Conservation (phyloP, 2,888 invertebrate genomes). For the Brachylomia viminalis region DNA sequence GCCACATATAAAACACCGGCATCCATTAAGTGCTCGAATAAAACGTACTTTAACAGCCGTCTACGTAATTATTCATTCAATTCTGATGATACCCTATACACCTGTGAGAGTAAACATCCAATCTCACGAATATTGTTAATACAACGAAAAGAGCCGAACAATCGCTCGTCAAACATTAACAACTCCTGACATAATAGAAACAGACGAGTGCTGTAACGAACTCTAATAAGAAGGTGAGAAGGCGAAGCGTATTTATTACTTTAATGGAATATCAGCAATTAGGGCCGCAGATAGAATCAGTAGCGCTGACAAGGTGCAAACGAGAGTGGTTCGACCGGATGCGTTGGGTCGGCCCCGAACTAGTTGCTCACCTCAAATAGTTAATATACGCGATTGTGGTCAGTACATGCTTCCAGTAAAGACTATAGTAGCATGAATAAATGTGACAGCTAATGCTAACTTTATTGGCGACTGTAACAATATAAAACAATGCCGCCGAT, state of each 20-base stretch:
- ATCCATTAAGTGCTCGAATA: constrained; percentile 71
- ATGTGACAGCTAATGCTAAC: constrained; percentile 64
- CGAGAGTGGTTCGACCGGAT: constrained; percentile 88
- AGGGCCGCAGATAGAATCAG: constrained; percentile 87
- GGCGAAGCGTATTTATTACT: constrained; percentile 87
- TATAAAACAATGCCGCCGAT: constrained; percentile 87
- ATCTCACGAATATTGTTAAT: constrained; percentile 80
- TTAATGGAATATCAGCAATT: constrained; percentile 90
- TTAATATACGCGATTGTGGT: constrained; percentile 66
- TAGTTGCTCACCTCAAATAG: constrained; percentile 67
- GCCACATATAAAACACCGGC: constrained; percentile 65
- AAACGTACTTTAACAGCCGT: constrained; percentile 71
- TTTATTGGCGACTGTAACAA: constrained; percentile 74
- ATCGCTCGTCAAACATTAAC: constrained; percentile 84
- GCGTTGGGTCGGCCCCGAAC: constrained; percentile 75
- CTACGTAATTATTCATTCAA: constrained; percentile 76
- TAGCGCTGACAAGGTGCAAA: constrained; percentile 90
- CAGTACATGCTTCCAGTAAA: constrained; percentile 69
- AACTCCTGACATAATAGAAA: constrained; percentile 86
- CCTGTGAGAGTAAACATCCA: constrained; percentile 80
- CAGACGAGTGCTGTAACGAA: constrained; percentile 86
- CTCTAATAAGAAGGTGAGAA: constrained; percentile 88
- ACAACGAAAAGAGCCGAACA: constrained; percentile 77
- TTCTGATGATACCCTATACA: constrained; percentile 75
- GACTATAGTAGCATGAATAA: constrained; percentile 67